phyloP scores from a whole-genome alignment of 2,797 vertebrate species.

The Decapterus maruadsi region DNA sequence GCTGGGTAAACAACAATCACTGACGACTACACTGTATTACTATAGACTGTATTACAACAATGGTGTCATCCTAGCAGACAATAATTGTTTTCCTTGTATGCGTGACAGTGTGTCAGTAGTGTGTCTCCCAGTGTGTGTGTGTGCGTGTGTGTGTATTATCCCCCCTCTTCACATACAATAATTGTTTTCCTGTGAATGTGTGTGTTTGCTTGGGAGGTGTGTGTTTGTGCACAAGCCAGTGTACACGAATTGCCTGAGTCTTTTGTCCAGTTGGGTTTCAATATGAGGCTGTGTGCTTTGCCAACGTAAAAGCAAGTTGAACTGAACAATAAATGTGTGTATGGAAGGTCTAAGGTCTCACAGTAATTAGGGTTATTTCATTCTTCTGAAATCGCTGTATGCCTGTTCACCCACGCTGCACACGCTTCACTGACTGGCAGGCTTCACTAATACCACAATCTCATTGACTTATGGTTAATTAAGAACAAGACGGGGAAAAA shows the following conservation, averaged over 20 bases:
- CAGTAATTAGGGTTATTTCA: constrained; percentile 71
- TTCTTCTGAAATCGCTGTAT: constrained; percentile 49
- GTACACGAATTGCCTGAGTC: constrained; percentile 60
- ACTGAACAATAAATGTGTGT: constrained; percentile 78
- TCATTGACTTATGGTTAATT: constrained; percentile 61
- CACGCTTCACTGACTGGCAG: constrained; percentile 51
- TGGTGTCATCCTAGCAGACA: constrained; percentile 66
- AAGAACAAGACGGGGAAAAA: constrained; percentile 30
- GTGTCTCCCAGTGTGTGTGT: constrained; percentile 31
- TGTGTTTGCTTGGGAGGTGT: constrained; percentile 77
- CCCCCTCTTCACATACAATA: constrained; percentile 69
- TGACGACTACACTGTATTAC: constrained; percentile 74
- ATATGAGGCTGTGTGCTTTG: constrained; percentile 71
- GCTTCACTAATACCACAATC: constrained; percentile 65
- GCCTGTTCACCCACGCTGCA: constrained; percentile 40
- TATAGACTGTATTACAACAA: constrained; percentile 71
- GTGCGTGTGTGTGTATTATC: constrained; percentile 43
- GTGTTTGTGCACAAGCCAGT: constrained; percentile 56
- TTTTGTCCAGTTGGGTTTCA: constrained; percentile 79
- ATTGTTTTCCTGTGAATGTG: constrained; percentile 78
- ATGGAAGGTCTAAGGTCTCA: constrained; percentile 62
- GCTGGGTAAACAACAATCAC: constrained; percentile 83
- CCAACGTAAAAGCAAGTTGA: constrained; percentile 60
- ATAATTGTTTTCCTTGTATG: constrained; percentile 76
- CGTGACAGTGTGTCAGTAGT: constrained; percentile 73